These are phyloP conservation scores for Apostichopus japonicus DNA, from an alignment of 35 echinoderm and acorn worm species.

Conservation along the genomic window DNA sequence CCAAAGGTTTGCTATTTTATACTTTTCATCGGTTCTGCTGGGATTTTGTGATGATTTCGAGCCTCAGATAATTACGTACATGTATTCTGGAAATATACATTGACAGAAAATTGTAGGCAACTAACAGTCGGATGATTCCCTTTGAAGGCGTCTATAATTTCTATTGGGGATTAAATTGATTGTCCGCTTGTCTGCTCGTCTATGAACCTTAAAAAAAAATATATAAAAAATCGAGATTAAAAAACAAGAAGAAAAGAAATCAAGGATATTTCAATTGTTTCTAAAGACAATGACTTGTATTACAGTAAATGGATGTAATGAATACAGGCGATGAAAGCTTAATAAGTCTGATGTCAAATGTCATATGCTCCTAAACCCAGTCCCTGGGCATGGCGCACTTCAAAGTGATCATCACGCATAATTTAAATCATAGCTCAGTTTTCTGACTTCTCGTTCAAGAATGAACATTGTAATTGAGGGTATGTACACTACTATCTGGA, in stretches of 20 bases:
- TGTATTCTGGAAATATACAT: not conserved
- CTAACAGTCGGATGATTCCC: not conserved
- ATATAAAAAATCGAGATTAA: no score
- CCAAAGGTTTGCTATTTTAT: conserved; percentile 33
- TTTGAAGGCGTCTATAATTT: conserved; percentile 34
- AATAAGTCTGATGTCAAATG: not conserved
- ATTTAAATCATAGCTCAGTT: no score
- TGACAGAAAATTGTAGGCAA: not conserved
- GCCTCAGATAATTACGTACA: not conserved
- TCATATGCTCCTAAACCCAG: not conserved
- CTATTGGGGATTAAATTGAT: conserved; percentile 22
- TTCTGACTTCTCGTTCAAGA: no score
- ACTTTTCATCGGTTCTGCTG: not conserved
- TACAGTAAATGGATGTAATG: not conserved
- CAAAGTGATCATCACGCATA: no score
- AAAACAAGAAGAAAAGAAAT: no score
- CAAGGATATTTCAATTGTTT: no score
- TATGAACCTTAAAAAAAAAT: not conserved
- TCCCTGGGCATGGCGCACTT: no score
- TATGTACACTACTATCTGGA: no score
- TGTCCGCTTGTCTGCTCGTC: conserved; percentile 14
- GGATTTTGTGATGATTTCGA: not conserved
- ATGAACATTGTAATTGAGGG: no score
- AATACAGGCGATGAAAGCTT: not conserved
- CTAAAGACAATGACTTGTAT: no score